Base-by-base conservation (phyloP, 1,140 invertebrate genomes). In the Drosophila pseudoobscura region DNA sequence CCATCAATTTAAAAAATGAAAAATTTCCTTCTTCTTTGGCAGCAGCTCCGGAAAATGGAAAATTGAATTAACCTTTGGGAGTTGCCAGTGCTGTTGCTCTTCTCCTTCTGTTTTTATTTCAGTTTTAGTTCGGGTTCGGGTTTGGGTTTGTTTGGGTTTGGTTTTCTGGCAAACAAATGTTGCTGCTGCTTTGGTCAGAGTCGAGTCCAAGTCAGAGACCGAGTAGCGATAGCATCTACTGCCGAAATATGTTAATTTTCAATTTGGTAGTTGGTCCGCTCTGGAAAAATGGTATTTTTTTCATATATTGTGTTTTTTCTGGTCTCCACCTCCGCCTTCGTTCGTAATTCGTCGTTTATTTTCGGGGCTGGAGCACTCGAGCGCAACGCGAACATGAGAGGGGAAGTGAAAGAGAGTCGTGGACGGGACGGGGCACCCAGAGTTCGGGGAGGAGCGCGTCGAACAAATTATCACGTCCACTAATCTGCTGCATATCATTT, bases 181-280 rank as follows among this genome's bases (percentile, higher is more conserved):
- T 39, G 3, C 35, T 39, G 35, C 11, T 4, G 31, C 31, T 4
- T 11, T 4, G 31, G 31, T 35, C 35, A 39, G 69, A 53, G 66
- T 77, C 71, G 4, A 26, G 24, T 26, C 1, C 47, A 45, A 11
- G 31, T 47, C 58, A 45, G 71, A 63, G 49, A 50, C 64, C 59
- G 58, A 68, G 45, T 15, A 39, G 59, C 70, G 83, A 87, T 87
- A 88, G 62, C 75, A 87, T 87, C 83, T 87, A 87, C 75, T 83
- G 83, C 83, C 83, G 78, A 87, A 87, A 88, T 88, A 88, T 88
- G 83, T 88, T 88, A 88, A 88, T 88, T 88, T 88, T 89, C 84
- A 88, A 88, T 88, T 88, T 88, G 77, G 75, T 88, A 77, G 75
- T 85, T 85, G 78, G 57, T 56, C 54, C 29, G 56, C 71, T 49